These are phyloP conservation scores for Tolmerus cingulatus DNA, from an alignment of 2,888 invertebrate species.

Conservation along the genomic window DNA sequence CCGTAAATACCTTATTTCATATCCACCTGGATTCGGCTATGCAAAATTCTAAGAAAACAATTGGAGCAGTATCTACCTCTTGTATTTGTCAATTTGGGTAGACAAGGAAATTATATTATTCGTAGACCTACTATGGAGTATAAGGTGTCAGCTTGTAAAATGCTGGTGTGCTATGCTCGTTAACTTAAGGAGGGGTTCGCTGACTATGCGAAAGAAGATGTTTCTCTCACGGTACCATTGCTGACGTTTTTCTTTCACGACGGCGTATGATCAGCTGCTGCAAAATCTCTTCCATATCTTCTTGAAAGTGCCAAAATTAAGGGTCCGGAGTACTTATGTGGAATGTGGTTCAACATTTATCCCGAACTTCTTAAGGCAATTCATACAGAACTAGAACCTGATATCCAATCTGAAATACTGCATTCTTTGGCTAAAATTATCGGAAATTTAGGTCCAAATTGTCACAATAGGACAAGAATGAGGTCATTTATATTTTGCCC, in stretches of 20 bases:
- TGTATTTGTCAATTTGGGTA: constrained; percentile 88
- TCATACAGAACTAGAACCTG: constrained; percentile 84
- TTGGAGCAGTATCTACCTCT: constrained; percentile 89
- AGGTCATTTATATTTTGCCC: constrained; percentile 76
- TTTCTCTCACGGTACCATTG: constrained; percentile 81
- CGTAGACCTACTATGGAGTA: constrained; percentile 89
- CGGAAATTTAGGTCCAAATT: constrained; percentile 83
- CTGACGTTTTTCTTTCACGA: constrained; percentile 91
- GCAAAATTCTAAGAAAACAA: constrained; percentile 87
- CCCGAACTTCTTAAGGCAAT: constrained; percentile 86
- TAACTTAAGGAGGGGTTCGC: constrained; percentile 81
- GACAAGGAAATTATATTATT: constrained; percentile 91
- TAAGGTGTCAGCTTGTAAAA: constrained; percentile 92
- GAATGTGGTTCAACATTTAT: constrained; percentile 86
- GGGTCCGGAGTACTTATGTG: constrained; percentile 68
- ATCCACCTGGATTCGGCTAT: constrained; percentile 98
- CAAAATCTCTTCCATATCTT: constrained; percentile 84
- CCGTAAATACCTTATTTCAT: constrained; percentile 98
- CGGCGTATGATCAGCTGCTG: constrained; percentile 85
- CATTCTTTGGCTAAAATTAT: constrained; percentile 84
- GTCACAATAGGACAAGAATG: constrained; percentile 74
- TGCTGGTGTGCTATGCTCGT: constrained; percentile 91
- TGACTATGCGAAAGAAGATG: constrained; percentile 75
- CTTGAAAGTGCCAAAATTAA: constrained; percentile 84
- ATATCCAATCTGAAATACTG: constrained; percentile 80